Conservation (phyloP, 1,140 invertebrate species). For the Euura saliciscinereae region DNA sequence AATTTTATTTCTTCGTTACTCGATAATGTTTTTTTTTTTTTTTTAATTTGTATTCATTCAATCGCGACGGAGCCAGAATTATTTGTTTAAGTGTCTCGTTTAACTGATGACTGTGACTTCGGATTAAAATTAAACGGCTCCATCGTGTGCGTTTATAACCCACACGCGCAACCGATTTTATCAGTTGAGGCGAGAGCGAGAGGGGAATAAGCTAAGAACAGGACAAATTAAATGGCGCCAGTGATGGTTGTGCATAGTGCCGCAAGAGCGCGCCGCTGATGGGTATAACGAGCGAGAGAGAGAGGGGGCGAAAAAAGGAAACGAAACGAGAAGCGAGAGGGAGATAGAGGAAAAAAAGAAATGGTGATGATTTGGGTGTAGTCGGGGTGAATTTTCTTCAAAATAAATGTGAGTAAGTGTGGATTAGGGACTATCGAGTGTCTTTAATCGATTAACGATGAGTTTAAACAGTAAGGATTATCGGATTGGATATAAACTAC, state of each 20-base stretch:
- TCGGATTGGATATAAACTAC: background rate
- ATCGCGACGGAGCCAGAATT: too few species aligned
- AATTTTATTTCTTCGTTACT: too few species aligned
- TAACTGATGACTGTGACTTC: background rate
- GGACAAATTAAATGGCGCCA: constrained; percentile 6
- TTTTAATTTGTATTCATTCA: too few species aligned
- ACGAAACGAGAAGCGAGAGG: too few species aligned
- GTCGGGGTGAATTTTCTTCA: constrained; percentile 48
- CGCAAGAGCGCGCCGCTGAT: constrained; percentile 32
- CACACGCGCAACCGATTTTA: too few species aligned
- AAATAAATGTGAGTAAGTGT: constrained; percentile 52
- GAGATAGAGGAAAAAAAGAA: constrained; percentile 40
- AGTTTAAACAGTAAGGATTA: background rate
- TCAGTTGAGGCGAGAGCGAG: background rate
- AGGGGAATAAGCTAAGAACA: background rate
- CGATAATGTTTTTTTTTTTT: too few species aligned
- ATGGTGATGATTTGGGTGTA: constrained; percentile 59
- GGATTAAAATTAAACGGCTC: background rate
- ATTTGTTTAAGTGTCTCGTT: too few species aligned
- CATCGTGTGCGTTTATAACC: background rate
- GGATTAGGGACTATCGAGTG: constrained; percentile 36
- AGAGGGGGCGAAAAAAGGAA: constrained; percentile 12
- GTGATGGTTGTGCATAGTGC: constrained; percentile 31
- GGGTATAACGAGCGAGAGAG: too few species aligned
- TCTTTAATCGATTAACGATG: constrained; percentile 28